phyloP scores from a whole-genome alignment of 2,888 invertebrate genomes.

The Temnothorax unifasciatus region DNA sequence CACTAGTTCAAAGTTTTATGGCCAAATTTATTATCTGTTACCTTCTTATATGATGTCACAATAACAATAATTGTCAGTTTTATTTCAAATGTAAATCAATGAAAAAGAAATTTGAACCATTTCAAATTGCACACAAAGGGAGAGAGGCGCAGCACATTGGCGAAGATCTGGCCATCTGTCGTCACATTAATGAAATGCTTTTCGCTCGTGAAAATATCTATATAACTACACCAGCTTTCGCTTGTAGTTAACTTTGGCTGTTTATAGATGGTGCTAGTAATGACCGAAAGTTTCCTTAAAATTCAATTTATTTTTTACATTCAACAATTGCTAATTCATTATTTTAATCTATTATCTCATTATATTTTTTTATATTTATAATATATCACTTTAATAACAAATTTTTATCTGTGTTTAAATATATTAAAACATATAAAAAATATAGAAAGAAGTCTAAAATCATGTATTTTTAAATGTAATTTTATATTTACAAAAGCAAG shows the following conservation, averaged over 20 bases:
- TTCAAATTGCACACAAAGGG: constrained; percentile 60
- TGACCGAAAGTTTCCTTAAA: neutral
- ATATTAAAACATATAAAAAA: neutral
- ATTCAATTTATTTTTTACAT: neutral
- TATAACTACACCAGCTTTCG: constrained; percentile 69
- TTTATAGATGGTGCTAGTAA: constrained; percentile 78
- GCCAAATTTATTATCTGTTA: constrained; percentile 86
- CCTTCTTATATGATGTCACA: constrained; percentile 85
- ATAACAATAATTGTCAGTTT: constrained; percentile 86
- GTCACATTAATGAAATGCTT: constrained; percentile 75
- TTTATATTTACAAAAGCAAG: neutral
- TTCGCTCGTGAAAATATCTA: constrained; percentile 65
- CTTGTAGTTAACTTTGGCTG: constrained; percentile 57
- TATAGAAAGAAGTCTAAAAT: neutral
- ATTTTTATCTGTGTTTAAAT: neutral
- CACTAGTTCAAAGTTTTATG: constrained; percentile 86
- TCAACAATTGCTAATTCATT: neutral
- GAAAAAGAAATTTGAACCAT: constrained; percentile 78
- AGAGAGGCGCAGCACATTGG: constrained; percentile 39
- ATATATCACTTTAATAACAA: neutral
- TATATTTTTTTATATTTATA: neutral
- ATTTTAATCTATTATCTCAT: neutral
- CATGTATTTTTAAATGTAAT: neutral
- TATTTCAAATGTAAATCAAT: constrained; percentile 85
- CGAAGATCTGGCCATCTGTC: constrained; percentile 81